These are phyloP conservation scores for Malurus cyaneus DNA, from an alignment of 2,113 vertebrate species.

Conservation along the genomic window DNA sequence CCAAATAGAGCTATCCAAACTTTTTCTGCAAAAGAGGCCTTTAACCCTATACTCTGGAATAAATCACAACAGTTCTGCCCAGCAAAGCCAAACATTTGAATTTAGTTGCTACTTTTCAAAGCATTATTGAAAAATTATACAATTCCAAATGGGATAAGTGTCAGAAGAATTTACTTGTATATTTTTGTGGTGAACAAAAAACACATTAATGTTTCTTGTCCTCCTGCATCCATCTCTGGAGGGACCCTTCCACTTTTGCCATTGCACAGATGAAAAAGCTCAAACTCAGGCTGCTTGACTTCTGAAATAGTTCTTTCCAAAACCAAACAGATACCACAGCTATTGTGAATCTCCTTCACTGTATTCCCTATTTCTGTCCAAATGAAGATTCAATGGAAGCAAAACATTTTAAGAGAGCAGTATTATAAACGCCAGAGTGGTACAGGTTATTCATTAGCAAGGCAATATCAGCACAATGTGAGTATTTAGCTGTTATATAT, in stretches of 20 bases:
- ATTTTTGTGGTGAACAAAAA: neutral
- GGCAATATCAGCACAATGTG: neutral
- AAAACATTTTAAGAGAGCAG: neutral
- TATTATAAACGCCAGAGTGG: neutral
- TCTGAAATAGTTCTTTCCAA: neutral
- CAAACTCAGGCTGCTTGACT: neutral
- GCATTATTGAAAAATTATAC: neutral
- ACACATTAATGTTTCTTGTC: neutral
- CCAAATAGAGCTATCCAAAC: neutral
- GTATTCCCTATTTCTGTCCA: neutral
- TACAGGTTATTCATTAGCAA: neutral
- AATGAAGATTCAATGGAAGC: neutral
- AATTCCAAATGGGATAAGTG: neutral
- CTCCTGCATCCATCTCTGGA: neutral
- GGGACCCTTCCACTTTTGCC: neutral
- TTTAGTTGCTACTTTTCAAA: neutral
- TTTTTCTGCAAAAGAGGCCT: neutral
- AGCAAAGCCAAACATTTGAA: neutral
- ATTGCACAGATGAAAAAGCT: neutral
- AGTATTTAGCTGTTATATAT: neutral
- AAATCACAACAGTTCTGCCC: neutral
- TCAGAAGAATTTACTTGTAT: neutral
- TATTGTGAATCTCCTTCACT: neutral
- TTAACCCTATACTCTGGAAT: neutral
- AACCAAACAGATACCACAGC: neutral